A percentile compares a stretch with the other conserved stretches of the same genome.
Evolutionary conservation across 2,797 vertebrate species (phyloP).

Genomic region (Brotula barbata): DNA sequence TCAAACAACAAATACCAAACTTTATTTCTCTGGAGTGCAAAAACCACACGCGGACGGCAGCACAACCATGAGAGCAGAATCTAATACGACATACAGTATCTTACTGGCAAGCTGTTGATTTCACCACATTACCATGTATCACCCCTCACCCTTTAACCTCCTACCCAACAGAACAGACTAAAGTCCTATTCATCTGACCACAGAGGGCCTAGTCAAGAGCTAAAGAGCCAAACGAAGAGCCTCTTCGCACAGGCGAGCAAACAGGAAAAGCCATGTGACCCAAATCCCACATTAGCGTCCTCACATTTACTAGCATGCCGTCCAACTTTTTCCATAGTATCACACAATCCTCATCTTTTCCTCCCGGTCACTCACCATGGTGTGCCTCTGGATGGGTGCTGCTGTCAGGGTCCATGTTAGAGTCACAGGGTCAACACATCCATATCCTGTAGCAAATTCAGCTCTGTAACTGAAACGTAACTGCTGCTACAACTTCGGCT

Average conservation of each 20-base stretch:
- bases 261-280: conserved; percentile 51
- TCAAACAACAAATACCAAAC: not conserved
- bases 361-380: conserved; percentile 83
- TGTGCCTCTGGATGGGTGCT: conserved; percentile 81
- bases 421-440: conserved; percentile 66
- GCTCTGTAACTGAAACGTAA: conserved; percentile 12
- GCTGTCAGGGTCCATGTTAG: conserved; percentile 86
- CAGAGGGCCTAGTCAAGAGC: conserved; percentile 61
- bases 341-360: conserved; percentile 12
- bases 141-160: conserved; percentile 46
- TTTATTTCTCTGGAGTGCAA: conserved; percentile 11
- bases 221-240: conserved; percentile 44
- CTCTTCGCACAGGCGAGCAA: conserved; percentile 25
- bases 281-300: not conserved
- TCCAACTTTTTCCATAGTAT: conserved; percentile 31
- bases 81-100: not conserved
- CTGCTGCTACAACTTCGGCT: conserved; percentile 14
- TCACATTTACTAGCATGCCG: conserved; percentile 3
- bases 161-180: conserved; percentile 47
- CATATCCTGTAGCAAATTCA: conserved; percentile 53
- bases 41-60: not conserved
- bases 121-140: conserved; percentile 56
- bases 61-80: conserved; percentile 7
- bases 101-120: conserved; percentile 41
- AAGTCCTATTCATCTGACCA: conserved; percentile 67